phyloP scores from a whole-genome alignment of 2,113 vertebrate species.

The Thomomys bottae region DNA sequence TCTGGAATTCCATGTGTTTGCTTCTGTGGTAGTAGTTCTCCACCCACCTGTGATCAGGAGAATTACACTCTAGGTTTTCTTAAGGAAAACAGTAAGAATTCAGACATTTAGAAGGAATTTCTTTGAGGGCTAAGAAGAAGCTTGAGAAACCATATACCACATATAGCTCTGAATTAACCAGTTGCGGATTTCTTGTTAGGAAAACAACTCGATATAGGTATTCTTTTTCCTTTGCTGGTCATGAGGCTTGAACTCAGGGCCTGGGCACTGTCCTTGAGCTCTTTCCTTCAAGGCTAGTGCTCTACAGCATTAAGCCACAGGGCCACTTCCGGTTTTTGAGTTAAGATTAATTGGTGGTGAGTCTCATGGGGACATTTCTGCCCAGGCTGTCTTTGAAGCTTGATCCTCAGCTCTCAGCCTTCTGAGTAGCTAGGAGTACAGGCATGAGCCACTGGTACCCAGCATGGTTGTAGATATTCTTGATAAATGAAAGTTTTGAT shows the following conservation, averaged over 20 bases:
- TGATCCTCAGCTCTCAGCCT: too few species aligned
- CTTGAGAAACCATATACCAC: neutral
- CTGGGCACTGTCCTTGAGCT: too few species aligned
- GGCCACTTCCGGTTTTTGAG: too few species aligned
- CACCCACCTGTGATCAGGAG: slow-evolving; percentile 86
- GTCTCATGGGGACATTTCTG: too few species aligned
- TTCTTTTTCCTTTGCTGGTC: neutral
- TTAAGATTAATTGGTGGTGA: too few species aligned
- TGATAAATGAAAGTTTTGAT: slow-evolving; percentile 11
- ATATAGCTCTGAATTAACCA: neutral
- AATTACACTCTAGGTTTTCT: slow-evolving; percentile 80
- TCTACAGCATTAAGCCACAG: too few species aligned
- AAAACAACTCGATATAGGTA: neutral
- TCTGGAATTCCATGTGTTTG: slow-evolving; percentile 52
- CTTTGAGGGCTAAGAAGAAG: neutral
- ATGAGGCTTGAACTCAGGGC: too few species aligned
- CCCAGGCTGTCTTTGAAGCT: too few species aligned
- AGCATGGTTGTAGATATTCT: neutral
- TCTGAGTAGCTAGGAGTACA: too few species aligned
- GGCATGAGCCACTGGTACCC: too few species aligned
- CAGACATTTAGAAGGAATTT: neutral
- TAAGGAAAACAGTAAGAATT: slow-evolving; percentile 21
- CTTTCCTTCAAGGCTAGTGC: too few species aligned
- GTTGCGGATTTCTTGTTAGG: neutral
- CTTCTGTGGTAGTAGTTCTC: slow-evolving; percentile 85